Base-by-base conservation (phyloP, 1,140 invertebrate species). In the Delia radicum region DNA sequence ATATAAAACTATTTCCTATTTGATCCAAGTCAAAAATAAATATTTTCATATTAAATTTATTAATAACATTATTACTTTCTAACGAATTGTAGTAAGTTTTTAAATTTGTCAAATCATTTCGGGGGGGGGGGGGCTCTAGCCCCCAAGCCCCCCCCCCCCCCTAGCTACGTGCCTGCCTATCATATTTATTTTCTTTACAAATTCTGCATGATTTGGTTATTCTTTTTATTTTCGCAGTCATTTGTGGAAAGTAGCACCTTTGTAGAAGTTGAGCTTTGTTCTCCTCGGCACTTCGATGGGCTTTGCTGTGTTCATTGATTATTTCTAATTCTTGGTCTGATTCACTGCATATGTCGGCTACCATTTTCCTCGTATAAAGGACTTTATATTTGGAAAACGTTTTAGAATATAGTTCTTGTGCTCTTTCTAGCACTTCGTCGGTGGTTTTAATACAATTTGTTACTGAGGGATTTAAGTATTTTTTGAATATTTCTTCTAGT, bases 121-220 rank as follows among this genome's bases (percentile, higher is more conserved):
- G n/a, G n/a, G n/a, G n/a, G n/a, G n/a, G n/a, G n/a, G n/a, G n/a
- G n/a, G n/a, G n/a, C n/a, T n/a, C n/a, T n/a, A n/a, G n/a, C n/a
- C n/a, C n/a, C n/a, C n/a, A n/a, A n/a, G n/a, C n/a, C n/a, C n/a
- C n/a, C n/a, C n/a, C n/a, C n/a, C n/a, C n/a, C n/a, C n/a, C n/a
- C n/a, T n/a, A n/a, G n/a, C n/a, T n/a, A n/a, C n/a, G n/a, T n/a
- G n/a, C n/a, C n/a, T n/a, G n/a, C n/a, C n/a, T n/a, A n/a, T 74
- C 73, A 48, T 61, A 74, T 61, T 74, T 74, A 62, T 74, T 55
- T 61, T 74, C 77, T n/a, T 78, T 79, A n/a, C 79, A 80, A 3
- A 76, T 31, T 24, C 31, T 33, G 29, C 74, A 78, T 78, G n/a
- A n/a, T n/a, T n/a, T n/a, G n/a, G n/a, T n/a, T n/a, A n/a, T n/a